Evolutionary conservation across 2,888 invertebrate species (phyloP).

Genomic region (Monochamus alternatus): DNA sequence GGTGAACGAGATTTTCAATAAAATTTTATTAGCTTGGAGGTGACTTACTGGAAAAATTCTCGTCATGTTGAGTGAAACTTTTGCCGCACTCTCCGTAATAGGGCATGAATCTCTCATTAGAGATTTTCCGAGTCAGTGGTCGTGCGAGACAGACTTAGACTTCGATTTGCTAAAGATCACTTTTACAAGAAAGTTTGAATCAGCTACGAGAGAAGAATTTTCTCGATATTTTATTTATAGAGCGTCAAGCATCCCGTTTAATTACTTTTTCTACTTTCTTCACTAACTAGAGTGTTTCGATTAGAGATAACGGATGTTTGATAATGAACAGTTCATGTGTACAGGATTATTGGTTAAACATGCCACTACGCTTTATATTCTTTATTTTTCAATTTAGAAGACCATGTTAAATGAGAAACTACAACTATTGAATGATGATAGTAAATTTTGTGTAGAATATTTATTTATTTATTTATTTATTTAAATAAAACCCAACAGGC

Average conservation of each 20-base stretch:
- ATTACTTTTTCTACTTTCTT: neutral
- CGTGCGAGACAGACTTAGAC: constrained; percentile 2
- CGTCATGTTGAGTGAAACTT: neutral
- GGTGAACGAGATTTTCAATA: neutral
- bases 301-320: neutral
- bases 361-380: too few species aligned
- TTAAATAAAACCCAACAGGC: too few species aligned
- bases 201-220: neutral
- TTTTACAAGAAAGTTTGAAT: constrained; percentile 1
- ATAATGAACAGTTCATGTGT: too few species aligned
- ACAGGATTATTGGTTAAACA: too few species aligned
- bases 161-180: constrained; percentile 12
- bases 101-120: constrained; percentile 4
- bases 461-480: too few species aligned
- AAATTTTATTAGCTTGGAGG: neutral
- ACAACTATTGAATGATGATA: too few species aligned
- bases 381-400: too few species aligned
- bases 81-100: neutral
- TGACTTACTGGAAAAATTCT: neutral
- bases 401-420: too few species aligned
- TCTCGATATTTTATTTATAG: neutral
- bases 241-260: neutral
- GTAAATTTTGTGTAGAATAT: too few species aligned
- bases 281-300: neutral
- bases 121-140: constrained; percentile 3